Conservation (phyloP, 2,113 vertebrate species). For the Chinchilla lanigera region DNA sequence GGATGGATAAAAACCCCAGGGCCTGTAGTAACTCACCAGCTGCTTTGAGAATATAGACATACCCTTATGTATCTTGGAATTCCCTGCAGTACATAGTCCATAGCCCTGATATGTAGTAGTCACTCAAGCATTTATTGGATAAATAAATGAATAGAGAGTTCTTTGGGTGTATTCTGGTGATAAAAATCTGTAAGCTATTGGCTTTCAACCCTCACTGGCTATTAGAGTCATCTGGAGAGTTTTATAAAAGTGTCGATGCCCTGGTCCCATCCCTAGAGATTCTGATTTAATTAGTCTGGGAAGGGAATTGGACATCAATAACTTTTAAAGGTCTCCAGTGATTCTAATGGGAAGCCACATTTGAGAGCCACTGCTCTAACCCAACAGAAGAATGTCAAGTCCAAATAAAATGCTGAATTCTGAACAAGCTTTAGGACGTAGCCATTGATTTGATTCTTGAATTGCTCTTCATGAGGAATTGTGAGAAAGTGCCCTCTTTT, state of each 20-base stretch:
- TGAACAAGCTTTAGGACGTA: slow-evolving; percentile 53
- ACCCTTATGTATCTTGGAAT: not conserved
- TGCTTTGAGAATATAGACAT: slow-evolving; percentile 27
- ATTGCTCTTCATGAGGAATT: slow-evolving; percentile 72
- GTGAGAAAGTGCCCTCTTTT: slow-evolving; percentile 71
- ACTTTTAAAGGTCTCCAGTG: slow-evolving; percentile 15
- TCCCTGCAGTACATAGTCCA: not conserved
- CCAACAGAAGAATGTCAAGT: slow-evolving; percentile 57
- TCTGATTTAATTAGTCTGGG: slow-evolving; percentile 59
- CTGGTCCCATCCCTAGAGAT: not conserved
- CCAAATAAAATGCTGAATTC: slow-evolving; percentile 72
- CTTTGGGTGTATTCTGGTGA: slow-evolving; percentile 4
- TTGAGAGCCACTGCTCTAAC: slow-evolving; percentile 49
- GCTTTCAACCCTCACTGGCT: not conserved
- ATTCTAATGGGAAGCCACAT: slow-evolving; percentile 52
- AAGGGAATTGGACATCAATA: slow-evolving; percentile 34
- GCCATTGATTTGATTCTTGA: slow-evolving; percentile 75
- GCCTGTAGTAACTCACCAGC: not conserved
- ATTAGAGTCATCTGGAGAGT: slow-evolving; percentile 5
- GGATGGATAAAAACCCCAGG: not conserved
- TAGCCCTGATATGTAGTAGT: not conserved
- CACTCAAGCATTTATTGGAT: slow-evolving; percentile 47
- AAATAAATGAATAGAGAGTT: not conserved
- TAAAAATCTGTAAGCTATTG: not conserved
- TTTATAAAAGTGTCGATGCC: not conserved